Base-by-base conservation (phyloP, 1,140 invertebrate genomes). In the Calephelis virginiensis region DNA sequence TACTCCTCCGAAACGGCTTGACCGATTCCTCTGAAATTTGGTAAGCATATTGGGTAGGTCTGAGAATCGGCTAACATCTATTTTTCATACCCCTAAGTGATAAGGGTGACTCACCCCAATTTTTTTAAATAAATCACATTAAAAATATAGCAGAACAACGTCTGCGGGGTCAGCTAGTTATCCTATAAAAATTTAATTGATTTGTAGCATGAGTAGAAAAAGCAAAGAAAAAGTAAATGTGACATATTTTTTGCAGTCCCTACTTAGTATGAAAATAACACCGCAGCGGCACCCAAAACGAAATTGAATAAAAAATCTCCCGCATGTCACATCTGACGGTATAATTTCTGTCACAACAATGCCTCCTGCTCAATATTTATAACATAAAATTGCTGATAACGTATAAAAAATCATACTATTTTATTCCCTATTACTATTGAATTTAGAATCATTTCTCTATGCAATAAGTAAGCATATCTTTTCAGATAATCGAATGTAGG, bases 311-410 rank as follows among this genome's bases (percentile, higher is more conserved):
- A 72, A 73, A 71, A 67, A 68, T 66, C 40, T 64, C 64, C 65
- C 63, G 60, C 68, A 63, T 68, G 69, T 75, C 67, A 73, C 65
- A 73, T 65, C 48, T 75, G 71, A 73, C 69, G 67, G 74, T 53
- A 75, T 75, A 73, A 75, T 73, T 73, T 75, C 64, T 75, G 71
- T 75, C 73, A 73, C 68, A 70, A 67, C 68, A 75, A 73, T 67
- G 63, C 64, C 64, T 59, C 56, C 71, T 66, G 69, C 67, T 70
- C 68, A 75, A 75, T 75, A 75, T 72, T 72, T 75, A 75, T 72
- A 67, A 64, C 59, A 66, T 48, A 68, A 61, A 69, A 40, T 64
- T 56, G 59, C 48, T 65, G 66, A 49, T 62, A 67, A 46, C 49
- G 2, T 37, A 56, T 17, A 49, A 17, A 38, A 63, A 46, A 50